Base-by-base conservation (phyloP, 23 tunicate genomes). In the Trididemnum miniatum region DNA sequence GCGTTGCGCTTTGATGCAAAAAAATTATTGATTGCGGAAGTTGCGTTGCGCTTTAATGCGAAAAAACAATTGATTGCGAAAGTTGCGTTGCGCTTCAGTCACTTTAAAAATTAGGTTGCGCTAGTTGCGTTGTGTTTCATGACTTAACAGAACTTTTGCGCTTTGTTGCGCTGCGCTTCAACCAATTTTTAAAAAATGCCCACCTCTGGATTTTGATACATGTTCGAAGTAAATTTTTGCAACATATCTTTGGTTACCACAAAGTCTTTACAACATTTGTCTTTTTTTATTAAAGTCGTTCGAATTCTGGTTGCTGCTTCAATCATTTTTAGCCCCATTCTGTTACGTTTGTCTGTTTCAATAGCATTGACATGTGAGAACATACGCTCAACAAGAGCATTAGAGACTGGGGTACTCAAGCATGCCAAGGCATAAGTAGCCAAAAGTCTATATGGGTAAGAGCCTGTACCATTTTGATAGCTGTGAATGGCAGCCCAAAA, bases 401-500 rank as follows among this genome's bases (percentile, higher is more conserved):
- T 74, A 28, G 59, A 37, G 2, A 39, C 79, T 20, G 79, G 79
- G 5, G 79, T 74, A 37, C 59, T 74, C 23, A 74, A 74, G 59
- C 59, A 74, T 39, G 79, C 59, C 59, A 36, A 39, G 38, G 59
- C 59, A 74, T 74, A 74, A 5, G 79, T 37, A 37, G 79, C 59
- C 79, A 74, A 39, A 37, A 22, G 29, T 74, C 38, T 38, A 31
- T 37, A 74, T 38, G 59, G 59, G 30, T 31, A n/a, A 28, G 27
- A 25, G 59, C 59, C 59, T 20, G 79, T 24, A 38, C 31, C 28
- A 24, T 39, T 59, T 74, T 74, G 79, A 71, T 36, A 74, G 38
- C 79, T 4, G 3, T 12, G 79, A 18, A 74, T 34, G 37, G 79
- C 79, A 74, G 79, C 79, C 82, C 82, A 77, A 77, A 77, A 77